Conservation (phyloP, 2,888 invertebrate species). For the Orthosia gothica region DNA sequence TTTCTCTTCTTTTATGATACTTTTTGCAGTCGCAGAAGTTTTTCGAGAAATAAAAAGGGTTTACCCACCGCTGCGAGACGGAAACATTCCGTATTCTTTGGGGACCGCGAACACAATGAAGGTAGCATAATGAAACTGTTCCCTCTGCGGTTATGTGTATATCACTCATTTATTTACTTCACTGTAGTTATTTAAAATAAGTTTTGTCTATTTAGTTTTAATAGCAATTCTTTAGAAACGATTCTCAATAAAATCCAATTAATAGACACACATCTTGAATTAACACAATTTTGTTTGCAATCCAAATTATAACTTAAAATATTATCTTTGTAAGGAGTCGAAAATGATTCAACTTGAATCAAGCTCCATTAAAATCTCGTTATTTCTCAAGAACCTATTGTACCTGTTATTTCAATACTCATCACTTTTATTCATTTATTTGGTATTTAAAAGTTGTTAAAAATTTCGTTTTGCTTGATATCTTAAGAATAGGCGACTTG, state of each 20-base stretch:
- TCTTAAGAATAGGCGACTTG: background rate
- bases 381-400: constrained; percentile 7
- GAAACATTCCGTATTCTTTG: constrained; percentile 76
- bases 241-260: constrained; percentile 61
- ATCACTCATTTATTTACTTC: constrained; percentile 74
- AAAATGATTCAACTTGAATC: constrained; percentile 17
- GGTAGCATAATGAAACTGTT: constrained; percentile 81
- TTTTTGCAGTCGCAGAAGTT: constrained; percentile 76
- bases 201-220: constrained; percentile 44
- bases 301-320: constrained; percentile 6
- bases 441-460: constrained; percentile 3
- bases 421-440: constrained; percentile 14
- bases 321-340: constrained; percentile 10
- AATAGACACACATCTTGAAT: background rate
- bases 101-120: constrained; percentile 79
- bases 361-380: constrained; percentile 34
- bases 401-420: constrained; percentile 31
- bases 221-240: constrained; percentile 66
- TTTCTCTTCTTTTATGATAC: constrained; percentile 74
- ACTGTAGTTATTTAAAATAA: constrained; percentile 61
- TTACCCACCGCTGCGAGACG: constrained; percentile 75
- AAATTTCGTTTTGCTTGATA: constrained; percentile 13
- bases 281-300: constrained; percentile 2
- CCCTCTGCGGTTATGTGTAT: constrained; percentile 74
- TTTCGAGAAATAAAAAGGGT: constrained; percentile 81